Percentiles rank a stretch among this genome's conserved stretches.
These are phyloP conservation scores for Octopus bimaculoides DNA, from an alignment of 1,140 invertebrate genomes.

Conservation along the genomic window DNA sequence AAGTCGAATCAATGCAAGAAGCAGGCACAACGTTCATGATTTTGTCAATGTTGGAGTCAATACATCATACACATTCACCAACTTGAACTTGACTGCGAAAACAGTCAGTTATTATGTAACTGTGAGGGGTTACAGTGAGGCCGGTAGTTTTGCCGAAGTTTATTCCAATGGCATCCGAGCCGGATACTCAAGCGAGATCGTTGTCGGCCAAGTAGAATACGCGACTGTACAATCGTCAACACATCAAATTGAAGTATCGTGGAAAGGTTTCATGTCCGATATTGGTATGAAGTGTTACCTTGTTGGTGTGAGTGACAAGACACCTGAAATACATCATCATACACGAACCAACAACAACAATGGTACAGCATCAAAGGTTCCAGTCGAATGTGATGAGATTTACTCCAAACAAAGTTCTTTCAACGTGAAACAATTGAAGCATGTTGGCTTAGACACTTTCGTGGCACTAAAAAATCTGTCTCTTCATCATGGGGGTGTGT, in stretches of 20 bases:
- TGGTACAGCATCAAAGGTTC: no score
- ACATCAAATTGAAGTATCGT: conserved; percentile 20
- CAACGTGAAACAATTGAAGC: conserved; percentile 5
- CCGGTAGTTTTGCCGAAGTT: conserved; percentile 30
- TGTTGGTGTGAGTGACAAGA: background rate
- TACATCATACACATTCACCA: conserved; percentile 22
- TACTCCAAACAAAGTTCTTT: no score
- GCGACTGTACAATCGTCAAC: conserved; percentile 20
- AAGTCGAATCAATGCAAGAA: conserved; percentile 22
- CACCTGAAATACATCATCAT: no score
- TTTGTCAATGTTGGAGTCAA: conserved; percentile 32
- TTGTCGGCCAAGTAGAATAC: conserved; percentile 22
- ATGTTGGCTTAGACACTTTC: conserved; percentile 19
- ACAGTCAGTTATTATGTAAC: conserved; percentile 33
- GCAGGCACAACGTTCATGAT: conserved; percentile 25
- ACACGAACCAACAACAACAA: no score
- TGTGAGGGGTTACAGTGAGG: conserved; percentile 29
- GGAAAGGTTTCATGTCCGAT: conserved; percentile 30
- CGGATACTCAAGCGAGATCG: conserved; percentile 25
- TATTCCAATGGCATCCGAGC: conserved; percentile 34
- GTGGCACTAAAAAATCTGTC: conserved; percentile 14
- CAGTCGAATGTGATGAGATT: no score
- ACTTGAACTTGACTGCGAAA: conserved; percentile 31
- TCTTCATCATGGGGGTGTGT: conserved; percentile 20
- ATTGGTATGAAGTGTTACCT: conserved; percentile 28